Conservation (phyloP, 2,888 invertebrate genomes). For the Drosophila meridionalis region DNA sequence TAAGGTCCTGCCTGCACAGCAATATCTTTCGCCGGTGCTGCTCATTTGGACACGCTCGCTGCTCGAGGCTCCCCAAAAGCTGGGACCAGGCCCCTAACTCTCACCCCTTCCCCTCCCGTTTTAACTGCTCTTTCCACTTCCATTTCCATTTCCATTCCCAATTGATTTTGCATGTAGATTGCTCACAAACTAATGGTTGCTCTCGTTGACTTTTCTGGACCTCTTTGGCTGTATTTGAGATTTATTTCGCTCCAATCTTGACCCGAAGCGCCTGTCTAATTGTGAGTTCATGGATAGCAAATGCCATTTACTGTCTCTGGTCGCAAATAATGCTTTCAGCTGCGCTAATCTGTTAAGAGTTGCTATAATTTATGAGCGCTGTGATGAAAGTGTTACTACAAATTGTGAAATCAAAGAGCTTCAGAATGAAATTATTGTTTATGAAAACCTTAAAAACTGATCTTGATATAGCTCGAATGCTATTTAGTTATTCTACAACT, state of each 20-base stretch:
- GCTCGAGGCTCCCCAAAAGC: not conserved
- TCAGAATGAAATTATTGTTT: not conserved
- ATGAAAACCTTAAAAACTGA: no score
- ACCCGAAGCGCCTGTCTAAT: conserved; percentile 43
- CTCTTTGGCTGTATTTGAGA: conserved; percentile 10
- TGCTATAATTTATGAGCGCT: conserved; percentile 31
- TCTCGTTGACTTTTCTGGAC: conserved; percentile 46
- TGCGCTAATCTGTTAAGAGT: not conserved
- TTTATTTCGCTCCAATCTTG: conserved; percentile 12
- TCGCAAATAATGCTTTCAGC: not conserved
- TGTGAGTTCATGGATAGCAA: conserved; percentile 39
- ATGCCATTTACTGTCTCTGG: conserved; percentile 10
- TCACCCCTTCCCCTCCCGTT: not conserved
- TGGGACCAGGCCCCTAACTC: not conserved
- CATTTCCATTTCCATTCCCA: conserved; percentile 17
- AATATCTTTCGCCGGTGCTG: conserved; percentile 31
- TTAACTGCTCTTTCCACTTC: not conserved
- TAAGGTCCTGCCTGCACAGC: conserved; percentile 57
- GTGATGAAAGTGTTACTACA: conserved; percentile 5
- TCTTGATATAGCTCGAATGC: not conserved
- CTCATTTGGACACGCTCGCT: conserved; percentile 13
- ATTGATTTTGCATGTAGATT: conserved; percentile 72
- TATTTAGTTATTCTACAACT: not conserved
- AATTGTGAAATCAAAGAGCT: not conserved
- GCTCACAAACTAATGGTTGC: conserved; percentile 62